Evolutionary conservation across 2,797 vertebrate species (phyloP), one percentile per base, ranked within the genome.

Genomic region (Phataginus tricuspis): DNA sequence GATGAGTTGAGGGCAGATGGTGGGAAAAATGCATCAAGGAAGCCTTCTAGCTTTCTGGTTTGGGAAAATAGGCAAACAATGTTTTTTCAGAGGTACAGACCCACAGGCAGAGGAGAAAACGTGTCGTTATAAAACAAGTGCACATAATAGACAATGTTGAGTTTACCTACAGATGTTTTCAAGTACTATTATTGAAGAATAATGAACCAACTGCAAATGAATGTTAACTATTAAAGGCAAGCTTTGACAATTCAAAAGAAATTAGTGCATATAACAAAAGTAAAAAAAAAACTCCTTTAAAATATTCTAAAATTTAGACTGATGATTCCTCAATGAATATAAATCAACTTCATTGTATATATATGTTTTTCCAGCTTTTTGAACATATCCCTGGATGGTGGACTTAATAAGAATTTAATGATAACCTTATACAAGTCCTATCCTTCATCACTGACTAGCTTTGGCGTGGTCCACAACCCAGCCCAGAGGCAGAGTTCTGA

Each of bases 241-340:
- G 15, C n/a, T 75, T 84, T 10, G 71, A 49, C 25, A 75, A 97
- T 29, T 84, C n/a, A 72, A 61, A 95, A 66, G 29, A 92, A 82
- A 68, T 63, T 10, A 51, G 0, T 39, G 29, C n/a, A 63, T 37
- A 21, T 16, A 86, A 69, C 34, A 78, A 80, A 88, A 90, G 34
- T 21, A 75, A 90, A n/a, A 78, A 78, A 82, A 90, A 13, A 4
- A 10, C 2, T 86, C 49, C 84, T 93, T 23, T 9, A 86, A 90
- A 95, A 83, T 78, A 87, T 19, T 51, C 74, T 69, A 85, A 75
- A 80, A 89, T 59, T 68, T n/a, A 37, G 11, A 90, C 27, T 5
- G 21, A 37, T 21, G 45, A 29, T 72, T 94, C 34, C 27, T 66
- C 45, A 66, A 6, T 1, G 59, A 87, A 49, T 78, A 77, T 10